These are phyloP conservation scores for western clawed frog (Xenopus tropicalis) DNA, from an alignment of 2,113 vertebrate genomes.

Conservation along the genomic window UCB_Xtro_10.0 CM004451.2:66632501-66633000, in stretches of 20 bases:
- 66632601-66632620: slow-evolving; percentile 84
- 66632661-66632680: slow-evolving; percentile 80
- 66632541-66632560: too few relatives aligned
- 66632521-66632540: too few relatives aligned
- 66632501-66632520: too few relatives aligned
- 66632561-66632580: too few relatives aligned
- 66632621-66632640: slow-evolving; percentile 87
- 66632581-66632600: not conserved
- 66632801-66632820: slow-evolving; percentile 89
- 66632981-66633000: slow-evolving; percentile 92
- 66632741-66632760: slow-evolving; percentile 97
- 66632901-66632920: slow-evolving; percentile 85
- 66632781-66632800: slow-evolving; percentile 88
- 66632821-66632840: slow-evolving; percentile 98
- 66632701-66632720: slow-evolving; percentile 87
- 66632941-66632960: slow-evolving; percentile 83
- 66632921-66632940: slow-evolving; percentile 96
- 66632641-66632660: slow-evolving; percentile 92
- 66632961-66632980: slow-evolving; percentile 78
- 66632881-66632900: slow-evolving; percentile 86
- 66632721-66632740: slow-evolving; percentile 93
- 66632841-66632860: slow-evolving; percentile 97
- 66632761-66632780: slow-evolving; percentile 95
- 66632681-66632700: slow-evolving; percentile 92
- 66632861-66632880: slow-evolving; percentile 88